Base-by-base conservation (phyloP, 2,888 invertebrate genomes). In the Cantharis flavilabris region DNA sequence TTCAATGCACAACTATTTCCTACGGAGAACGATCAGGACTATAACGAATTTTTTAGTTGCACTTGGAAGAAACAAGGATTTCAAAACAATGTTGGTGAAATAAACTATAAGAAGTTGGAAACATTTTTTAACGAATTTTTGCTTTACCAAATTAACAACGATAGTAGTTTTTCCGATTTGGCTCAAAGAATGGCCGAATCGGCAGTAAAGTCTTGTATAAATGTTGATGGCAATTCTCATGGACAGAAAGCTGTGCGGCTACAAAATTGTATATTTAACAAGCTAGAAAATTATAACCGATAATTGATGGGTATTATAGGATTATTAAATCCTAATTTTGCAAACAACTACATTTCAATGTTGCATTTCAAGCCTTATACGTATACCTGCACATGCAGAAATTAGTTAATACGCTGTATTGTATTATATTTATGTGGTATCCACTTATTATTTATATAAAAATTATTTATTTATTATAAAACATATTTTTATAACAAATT, bases 201-300 rank as follows among this genome's bases (percentile, higher is more conserved):
- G 4, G 30, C 62, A 26, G 14, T 69, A 1, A n/a, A 23, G 26
- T 10, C 33, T 1, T 69, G 73, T 26, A 14, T 3, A 28, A 16
- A 69, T 69, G n/a, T 65, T 11, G 11, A 16, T n/a, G 75, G 75
- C n/a, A 64, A 7, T 62, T 65, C 75, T n/a, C 69, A 70, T 16
- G 77, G 77, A 0, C 69, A 77, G 64, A 77, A 69, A 20, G 74
- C 70, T 5, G 62, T 69, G 1, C 62, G 69, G 62, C 20, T 72
- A 63, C 73, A 73, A 16, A 77, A 77, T 62, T 77, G 77, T 49
- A 71, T 77, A 49, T 76, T 72, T 23, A 72, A 23, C 9, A 28
- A 72, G 14, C n/a, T 76, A 13, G 62, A 62, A 63, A 28, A 71
- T 20, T 62, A 23, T n/a, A 49, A 49, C 2, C 5, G 49, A 13